Conservation (phyloP, 64 coral and sea anemone genomes). For the Orbicella faveolata region DNA sequence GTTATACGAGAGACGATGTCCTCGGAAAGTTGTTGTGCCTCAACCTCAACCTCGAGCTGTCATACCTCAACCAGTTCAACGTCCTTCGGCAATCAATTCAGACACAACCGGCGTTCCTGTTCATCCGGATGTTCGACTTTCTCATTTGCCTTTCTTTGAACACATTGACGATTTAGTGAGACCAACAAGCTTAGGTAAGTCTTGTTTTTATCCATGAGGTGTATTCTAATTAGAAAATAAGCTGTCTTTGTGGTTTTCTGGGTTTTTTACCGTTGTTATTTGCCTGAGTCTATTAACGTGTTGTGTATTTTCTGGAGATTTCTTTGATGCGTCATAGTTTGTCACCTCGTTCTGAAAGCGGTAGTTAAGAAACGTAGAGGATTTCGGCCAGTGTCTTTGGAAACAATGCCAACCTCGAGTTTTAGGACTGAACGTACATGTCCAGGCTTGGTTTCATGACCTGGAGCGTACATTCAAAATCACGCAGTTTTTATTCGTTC, state of each 20-base stretch:
- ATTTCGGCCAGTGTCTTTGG: neutral
- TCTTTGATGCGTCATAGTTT: neutral
- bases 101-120: slow-evolving; percentile 74
- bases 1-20: slow-evolving; percentile 86
- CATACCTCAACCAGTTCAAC: slow-evolving; percentile 4
- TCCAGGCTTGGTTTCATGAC: too few relatives aligned
- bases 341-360: too few relatives aligned
- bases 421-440: too few relatives aligned
- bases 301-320: neutral
- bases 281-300: neutral
- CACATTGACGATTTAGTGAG: slow-evolving; percentile 91
- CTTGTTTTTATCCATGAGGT: neutral
- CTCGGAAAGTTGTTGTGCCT: slow-evolving; percentile 60
- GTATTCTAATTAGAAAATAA: neutral
- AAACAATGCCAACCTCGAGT: too few relatives aligned
- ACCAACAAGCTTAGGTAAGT: slow-evolving; percentile 90
- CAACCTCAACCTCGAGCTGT: neutral
- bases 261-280: neutral
- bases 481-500: too few relatives aligned
- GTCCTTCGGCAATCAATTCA: slow-evolving; percentile 25
- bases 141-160: slow-evolving; percentile 87
- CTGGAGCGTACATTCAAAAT: too few relatives aligned
- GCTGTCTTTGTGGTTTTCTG: neutral
- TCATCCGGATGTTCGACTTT: slow-evolving; percentile 90
- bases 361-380: neutral